Evolutionary conservation across 2,888 invertebrate species (phyloP).

Genomic region (Drosophila percnosoma): DNA sequence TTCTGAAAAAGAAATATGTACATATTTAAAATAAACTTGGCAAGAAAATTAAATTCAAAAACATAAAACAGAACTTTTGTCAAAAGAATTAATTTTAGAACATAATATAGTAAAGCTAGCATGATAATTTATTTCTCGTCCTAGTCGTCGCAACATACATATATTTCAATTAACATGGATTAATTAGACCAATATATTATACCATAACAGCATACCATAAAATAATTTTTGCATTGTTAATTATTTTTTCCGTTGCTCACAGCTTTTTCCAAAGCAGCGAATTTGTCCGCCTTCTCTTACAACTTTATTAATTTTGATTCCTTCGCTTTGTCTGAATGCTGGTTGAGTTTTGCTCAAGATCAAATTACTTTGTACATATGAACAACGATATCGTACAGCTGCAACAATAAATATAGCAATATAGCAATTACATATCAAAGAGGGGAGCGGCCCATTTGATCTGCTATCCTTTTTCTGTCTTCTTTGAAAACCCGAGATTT

Average conservation of each 20-base stretch:
- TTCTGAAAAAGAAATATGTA: not conserved
- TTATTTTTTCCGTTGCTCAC: not conserved
- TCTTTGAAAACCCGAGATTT: too few species aligned
- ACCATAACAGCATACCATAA: not conserved
- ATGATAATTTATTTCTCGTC: not conserved
- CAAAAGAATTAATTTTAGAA: not conserved
- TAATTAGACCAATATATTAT: not conserved
- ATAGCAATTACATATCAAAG: not conserved
- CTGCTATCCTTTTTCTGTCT: not conserved
- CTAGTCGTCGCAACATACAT: not conserved
- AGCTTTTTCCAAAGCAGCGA: not conserved
- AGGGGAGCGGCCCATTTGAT: constrained; percentile 6
- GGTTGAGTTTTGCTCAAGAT: not conserved
- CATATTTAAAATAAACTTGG: not conserved
- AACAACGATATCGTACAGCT: constrained; percentile 9
- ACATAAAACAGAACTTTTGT: not conserved
- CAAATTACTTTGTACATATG: constrained; percentile 5
- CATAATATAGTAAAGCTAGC: not conserved
- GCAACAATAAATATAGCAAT: constrained; percentile 1
- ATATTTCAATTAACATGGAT: not conserved
- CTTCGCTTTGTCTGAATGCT: not conserved
- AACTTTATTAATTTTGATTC: not conserved
- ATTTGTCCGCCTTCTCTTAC: not conserved
- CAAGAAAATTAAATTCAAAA: not conserved
- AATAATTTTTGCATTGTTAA: not conserved